Base-by-base conservation (phyloP, 2,888 invertebrate species). In the Dicyrtomina minuta region DNA sequence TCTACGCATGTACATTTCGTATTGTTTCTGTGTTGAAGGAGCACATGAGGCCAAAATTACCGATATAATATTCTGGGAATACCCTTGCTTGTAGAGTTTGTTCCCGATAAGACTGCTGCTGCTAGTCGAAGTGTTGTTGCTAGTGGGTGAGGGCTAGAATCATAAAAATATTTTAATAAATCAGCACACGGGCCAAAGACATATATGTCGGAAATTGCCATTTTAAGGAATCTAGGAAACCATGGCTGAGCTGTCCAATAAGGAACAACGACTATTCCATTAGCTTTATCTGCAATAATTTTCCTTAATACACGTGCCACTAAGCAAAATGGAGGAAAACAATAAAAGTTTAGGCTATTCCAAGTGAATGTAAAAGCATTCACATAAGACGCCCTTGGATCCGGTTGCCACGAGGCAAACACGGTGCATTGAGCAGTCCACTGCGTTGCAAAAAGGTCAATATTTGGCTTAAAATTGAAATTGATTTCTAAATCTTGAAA, bases 341-440 rank as follows among this genome's bases (percentile, higher is more conserved):
- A n/a, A n/a, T n/a, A n/a, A n/a, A n/a, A n/a, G n/a, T n/a, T n/a
- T n/a, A 24, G 33, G 5, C 17, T 6, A 5, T 13, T 12, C 55
- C 55, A 55, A 15, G 26, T 17, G 5, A 55, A 55, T 3, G 55
- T 55, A 55, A 55, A 55, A 8, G 55, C 55, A 55, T 55, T 33
- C 2, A 10, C 55, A 27, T n/a, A 55, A 6, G 26, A 26, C 5
- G 55, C 26, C 8, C 33, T 15, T 27, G 55, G 55, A 15, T 26
- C 27, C 12, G 55, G 27, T 4, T 20, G 27, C 55, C 55, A 55
- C 2, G 55, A 55, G 5, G 12, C 4, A 55, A 55, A 27, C 2
- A 5, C 4, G 5, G 26, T 27, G n/a, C 26, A 27, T 26, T 55
- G 55, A 2, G 26, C 33, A 8, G 55, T 55, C 13, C 26, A 24